Base-by-base conservation (phyloP, 2,888 invertebrate species). In the Spialia ferax region DNA sequence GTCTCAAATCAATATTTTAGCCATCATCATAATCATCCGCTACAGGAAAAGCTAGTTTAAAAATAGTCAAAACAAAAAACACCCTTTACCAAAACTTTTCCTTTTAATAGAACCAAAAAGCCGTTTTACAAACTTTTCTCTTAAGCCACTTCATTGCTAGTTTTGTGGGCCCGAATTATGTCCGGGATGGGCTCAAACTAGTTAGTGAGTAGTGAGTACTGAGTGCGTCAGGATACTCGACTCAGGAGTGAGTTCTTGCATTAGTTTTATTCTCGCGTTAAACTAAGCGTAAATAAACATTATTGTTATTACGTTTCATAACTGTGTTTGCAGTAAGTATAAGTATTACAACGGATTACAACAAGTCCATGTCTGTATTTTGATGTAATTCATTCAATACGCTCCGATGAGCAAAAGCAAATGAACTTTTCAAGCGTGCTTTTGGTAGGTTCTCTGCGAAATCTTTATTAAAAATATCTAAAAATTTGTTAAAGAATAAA, bases 351-450 rank as follows among this genome's bases (percentile, higher is more conserved):
- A 45, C 45, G 18, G 45, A 18, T 45, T 45, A 45, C 10, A 45
- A 38, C 7, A n/a, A 45, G 18, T 18, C 13, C 35, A 35, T 13
- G 35, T 35, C 45, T 18, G 45, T 45, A 45, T n/a, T n/a, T n/a
- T n/a, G n/a, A n/a, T 8, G 45, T 45, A 4, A 18, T 45, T 45
- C 45, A n/a, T 45, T 45, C 45, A n/a, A 18, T 18, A 18, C 45
- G 45, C 45, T 45, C 13, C n/a, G 45, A 45, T 18, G 45, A 45
- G 45, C 45, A 45, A 18, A 45, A 45, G 42, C 18, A 18, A 18
- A 45, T 45, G 45, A 45, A 45, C 45, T 45, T 45, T 13, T 13
- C 35, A 13, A 35, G 13, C 8, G 13, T 35, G n/a, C n/a, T 35
- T 35, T 35, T 13, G 3, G 13, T 3, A 2, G 3, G 0, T 3